Conservation (phyloP, 2,888 invertebrate species). For the Pogonocherus hispidulus region DNA sequence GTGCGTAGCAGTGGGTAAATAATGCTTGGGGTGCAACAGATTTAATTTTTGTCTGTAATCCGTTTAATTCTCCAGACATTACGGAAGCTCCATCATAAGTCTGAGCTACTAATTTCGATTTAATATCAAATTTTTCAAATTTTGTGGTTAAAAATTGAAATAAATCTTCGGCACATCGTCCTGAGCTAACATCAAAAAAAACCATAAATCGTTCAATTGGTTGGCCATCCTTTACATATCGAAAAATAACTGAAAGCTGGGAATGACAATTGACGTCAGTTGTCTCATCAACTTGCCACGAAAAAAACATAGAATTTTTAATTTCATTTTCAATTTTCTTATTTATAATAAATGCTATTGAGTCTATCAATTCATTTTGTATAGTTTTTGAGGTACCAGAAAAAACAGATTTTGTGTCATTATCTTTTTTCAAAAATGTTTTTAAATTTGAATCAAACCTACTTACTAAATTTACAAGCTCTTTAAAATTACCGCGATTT, state of each 20-base stretch:
- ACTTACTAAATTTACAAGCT: constrained; percentile 44
- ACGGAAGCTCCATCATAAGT: neutral
- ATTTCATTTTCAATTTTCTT: constrained; percentile 37
- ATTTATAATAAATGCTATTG: constrained; percentile 23
- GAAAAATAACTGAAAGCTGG: constrained; percentile 54
- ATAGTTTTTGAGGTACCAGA: constrained; percentile 39
- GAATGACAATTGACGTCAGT: constrained; percentile 48
- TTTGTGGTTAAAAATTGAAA: neutral
- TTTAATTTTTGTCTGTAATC: constrained; percentile 33
- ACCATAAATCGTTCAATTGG: constrained; percentile 57
- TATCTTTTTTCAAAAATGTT: neutral
- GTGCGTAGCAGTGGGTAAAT: constrained; percentile 52
- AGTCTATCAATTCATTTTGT: constrained; percentile 44
- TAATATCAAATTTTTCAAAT: neutral
- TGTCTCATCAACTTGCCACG: constrained; percentile 46
- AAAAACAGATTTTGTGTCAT: constrained; percentile 27
- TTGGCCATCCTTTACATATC: constrained; percentile 52
- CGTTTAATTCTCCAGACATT: neutral
- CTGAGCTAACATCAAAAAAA: constrained; percentile 56
- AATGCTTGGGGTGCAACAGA: too few species aligned
- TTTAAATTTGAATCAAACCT: constrained; percentile 9
- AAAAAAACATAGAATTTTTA: constrained; percentile 34
- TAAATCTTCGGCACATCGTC: constrained; percentile 33
- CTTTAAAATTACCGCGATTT: constrained; percentile 35
- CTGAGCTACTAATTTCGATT: neutral